Conservation (phyloP, 2,888 invertebrate genomes). For the Tenthredo scrophulariae region DNA sequence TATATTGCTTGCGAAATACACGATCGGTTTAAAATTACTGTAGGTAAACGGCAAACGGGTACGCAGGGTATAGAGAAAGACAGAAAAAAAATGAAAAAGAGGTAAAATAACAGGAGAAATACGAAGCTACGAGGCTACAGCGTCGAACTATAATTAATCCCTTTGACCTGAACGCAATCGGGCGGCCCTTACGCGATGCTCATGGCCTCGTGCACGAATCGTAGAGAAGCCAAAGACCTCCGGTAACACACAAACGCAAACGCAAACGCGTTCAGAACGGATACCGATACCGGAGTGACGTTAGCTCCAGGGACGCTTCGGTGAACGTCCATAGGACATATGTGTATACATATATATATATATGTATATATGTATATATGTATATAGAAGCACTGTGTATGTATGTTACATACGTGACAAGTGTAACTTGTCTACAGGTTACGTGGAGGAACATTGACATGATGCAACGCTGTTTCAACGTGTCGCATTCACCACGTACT, state of each 20-base stretch:
- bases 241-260: not conserved
- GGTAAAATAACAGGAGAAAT: not conserved
- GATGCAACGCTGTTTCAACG: slow-evolving; percentile 25
- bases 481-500: slow-evolving; percentile 54
- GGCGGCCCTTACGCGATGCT: slow-evolving; percentile 39
- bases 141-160: slow-evolving; percentile 47
- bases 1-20: not conserved
- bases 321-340: slow-evolving; percentile 26
- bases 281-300: slow-evolving; percentile 15
- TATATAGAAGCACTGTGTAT: not conserved
- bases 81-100: not conserved
- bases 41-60: not conserved
- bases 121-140: slow-evolving; percentile 15
- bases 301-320: slow-evolving; percentile 24
- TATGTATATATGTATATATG: not conserved
- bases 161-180: slow-evolving; percentile 48
- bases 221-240: slow-evolving; percentile 24
- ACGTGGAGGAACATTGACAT: slow-evolving; percentile 31
- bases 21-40: not conserved
- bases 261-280: slow-evolving; percentile 17
- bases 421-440: slow-evolving; percentile 20
- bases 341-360: not conserved
- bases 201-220: slow-evolving; percentile 18
- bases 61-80: not conserved
- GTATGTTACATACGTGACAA: not conserved